Evolutionary conservation across 2,797 vertebrate species (phyloP), one percentile per base, ranked within the genome.

Genomic region (Ceyx erithaca): DNA sequence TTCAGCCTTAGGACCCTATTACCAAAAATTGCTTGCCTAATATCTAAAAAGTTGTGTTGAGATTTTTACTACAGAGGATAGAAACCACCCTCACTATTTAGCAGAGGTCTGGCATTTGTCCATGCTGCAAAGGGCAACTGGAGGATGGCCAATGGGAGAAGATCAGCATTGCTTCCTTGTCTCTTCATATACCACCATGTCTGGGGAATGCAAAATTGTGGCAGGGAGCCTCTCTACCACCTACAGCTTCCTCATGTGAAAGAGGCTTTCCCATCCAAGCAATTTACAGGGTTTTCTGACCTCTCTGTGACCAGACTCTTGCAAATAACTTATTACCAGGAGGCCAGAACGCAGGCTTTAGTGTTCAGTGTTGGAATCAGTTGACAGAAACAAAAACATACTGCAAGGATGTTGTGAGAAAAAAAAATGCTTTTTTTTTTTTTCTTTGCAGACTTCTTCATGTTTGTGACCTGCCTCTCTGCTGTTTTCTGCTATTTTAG

Each of bases 401-500:
- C 30, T 61, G 35, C n/a, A 82, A 87, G 41, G 43, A 73, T 17
- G 6, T 30, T 84, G 55, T 59, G 55, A 76, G 80, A 1, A 30
- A 61, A 75, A 64, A 67, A 79, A 70, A 30, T 30, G 13, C 18
- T 54, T 18, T 14, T 40, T 40, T n/a, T 1, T 55, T 86, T 80
- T 76, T 78, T 54, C 51, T 80, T 80, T 80, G 35, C 46, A 59
- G 28, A 15, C 18, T 49, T 78, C 59, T 92, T 81, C 54, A 55
- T 57, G 43, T 55, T 87, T 69, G 68, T 92, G 85, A 94, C 84
- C 93, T 89, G 22, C 90, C 13, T 33, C 35, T 72, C 58, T 89
- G 58, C 89, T 96, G 87, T 94, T 96, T 95, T 92, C 77, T 94
- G 14, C 96, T 96, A 95, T 95, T 96, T 96, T 95, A 96, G 85